Base-by-base conservation (phyloP, 2,113 vertebrate genomes). In the Poeciliopsis prolifica region DNA sequence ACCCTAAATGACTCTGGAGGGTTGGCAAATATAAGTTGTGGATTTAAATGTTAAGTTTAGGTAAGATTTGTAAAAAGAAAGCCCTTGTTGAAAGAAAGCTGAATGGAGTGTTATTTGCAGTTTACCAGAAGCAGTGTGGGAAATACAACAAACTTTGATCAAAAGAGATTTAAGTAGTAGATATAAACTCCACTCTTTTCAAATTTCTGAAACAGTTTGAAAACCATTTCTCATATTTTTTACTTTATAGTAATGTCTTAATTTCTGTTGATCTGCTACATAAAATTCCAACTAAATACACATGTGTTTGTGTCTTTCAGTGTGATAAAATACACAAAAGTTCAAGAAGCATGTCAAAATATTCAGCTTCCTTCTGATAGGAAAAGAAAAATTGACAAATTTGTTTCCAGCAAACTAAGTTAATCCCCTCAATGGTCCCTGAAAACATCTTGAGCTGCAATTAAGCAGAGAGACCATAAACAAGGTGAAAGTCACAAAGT, bases 401-500 rank as follows among this genome's bases (percentile, higher is more conserved):
- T 63, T 48, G 0, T 70, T 81, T 65, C 44, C 66, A 65, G 42
- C 81, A 80, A 70, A 65, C 66, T 61, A 24, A 1, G 6, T 40
- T 69, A 77, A 79, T 79, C 74, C 77, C 60, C 71, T 73, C 10
- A 40, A 78, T 76, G 71, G 80, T 77, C 30, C 61, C 28, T 62
- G 61, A 58, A 78, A 87, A 87, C 3, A 71, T 79, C 79, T 74
- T 82, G 73, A 86, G 78, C 76, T 5, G 3, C 28, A 62, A 26
- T 73, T 77, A 73, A 69, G 58, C 77, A 26, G 61, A 35, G 28
- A 69, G 40, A 62, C 69, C 70, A 79, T n/a, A 76, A 86, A 84
- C 74, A 90, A 77, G 60, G 77, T 66, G 63, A 71, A 83, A 81
- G 77, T 82, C 72, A 78, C 33, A 83, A 79, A 54, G 35, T 66